phyloP scores from a whole-genome alignment of 2,888 invertebrate species.

The Lepidocyrtoides sp. region DNA sequence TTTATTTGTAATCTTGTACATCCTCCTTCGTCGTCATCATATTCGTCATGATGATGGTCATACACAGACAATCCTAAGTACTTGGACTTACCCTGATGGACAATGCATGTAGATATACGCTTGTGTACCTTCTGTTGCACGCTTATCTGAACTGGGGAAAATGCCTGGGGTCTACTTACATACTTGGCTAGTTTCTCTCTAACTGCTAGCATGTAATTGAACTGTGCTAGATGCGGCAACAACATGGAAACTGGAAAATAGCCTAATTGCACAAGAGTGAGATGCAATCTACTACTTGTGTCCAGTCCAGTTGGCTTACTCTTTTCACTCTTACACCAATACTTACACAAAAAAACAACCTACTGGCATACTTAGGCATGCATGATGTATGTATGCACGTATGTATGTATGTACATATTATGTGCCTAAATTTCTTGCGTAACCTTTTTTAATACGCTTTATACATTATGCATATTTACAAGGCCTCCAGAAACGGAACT shows the following conservation, averaged over 20 bases:
- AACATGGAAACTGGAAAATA: constrained; percentile 59
- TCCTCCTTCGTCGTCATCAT: neutral
- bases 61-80: neutral
- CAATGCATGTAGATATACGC: neutral
- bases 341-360: too few species aligned
- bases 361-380: too few species aligned
- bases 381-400: constrained; percentile 39
- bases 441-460: too few species aligned
- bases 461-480: constrained; percentile 44
- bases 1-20: neutral
- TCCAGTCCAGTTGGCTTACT: neutral
- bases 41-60: neutral
- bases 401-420: neutral
- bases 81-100: neutral
- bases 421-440: neutral
- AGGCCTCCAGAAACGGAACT: constrained; percentile 63
- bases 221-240: neutral
- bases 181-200: neutral
- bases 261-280: constrained; percentile 57
- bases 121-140: neutral
- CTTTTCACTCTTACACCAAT: neutral
- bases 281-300: constrained; percentile 55
- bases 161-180: constrained; percentile 17
- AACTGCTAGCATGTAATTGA: constrained; percentile 39
- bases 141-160: constrained; percentile 44